Base-by-base conservation (phyloP, 2,113 vertebrate species). In the Eptatretus burgeri region DNA sequence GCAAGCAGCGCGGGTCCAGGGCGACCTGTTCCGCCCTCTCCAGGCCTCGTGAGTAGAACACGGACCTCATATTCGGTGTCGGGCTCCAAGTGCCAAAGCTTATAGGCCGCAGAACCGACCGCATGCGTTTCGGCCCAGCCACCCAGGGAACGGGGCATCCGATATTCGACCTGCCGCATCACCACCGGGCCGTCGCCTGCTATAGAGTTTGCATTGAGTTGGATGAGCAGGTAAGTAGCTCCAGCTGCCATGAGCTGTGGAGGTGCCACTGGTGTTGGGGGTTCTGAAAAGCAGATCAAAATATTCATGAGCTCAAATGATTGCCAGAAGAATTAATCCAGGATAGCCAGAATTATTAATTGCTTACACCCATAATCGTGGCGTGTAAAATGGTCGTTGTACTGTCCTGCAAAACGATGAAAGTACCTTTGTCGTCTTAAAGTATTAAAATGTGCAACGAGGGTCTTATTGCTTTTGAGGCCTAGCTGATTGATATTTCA, bases 151-250 rank as follows among this genome's bases (percentile, higher is more conserved):
- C 85, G 82, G 0, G 89, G 94, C 91, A 98, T 95, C 11, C 86
- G 74, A 70, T 98, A 98, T 65, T 93, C 89, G 65, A 98, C 89
- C 72, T 96, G 89, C 69, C 93, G 95, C 64, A 93, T 72, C 68
- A 96, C 88, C 62, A 98, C 94, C 13, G 91, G 91, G 14, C 91
- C 91, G 1, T 98, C 89, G 1, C 91, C 91, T 66, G 95, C 93
- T 68, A 98, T 98, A 0, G 91, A 98, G 73, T 98, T 98, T 12
- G 91, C 85, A 5, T 98, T 98, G 49, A 98, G 77, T 69, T 98
- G 91, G 71, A 98, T 95, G 49, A 96, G 79, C 68, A 98, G 74
- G 65, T 98, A 98, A 0, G 91, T 98, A 1, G 91, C 84, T 5
- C 91, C 91, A 1, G 94, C 85, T 0, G 81, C 87, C 2, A 98